Evolutionary conservation across 37 sponge, comb jelly and placozoan species (phyloP).

Genomic region (Halichondria panicea): DNA sequence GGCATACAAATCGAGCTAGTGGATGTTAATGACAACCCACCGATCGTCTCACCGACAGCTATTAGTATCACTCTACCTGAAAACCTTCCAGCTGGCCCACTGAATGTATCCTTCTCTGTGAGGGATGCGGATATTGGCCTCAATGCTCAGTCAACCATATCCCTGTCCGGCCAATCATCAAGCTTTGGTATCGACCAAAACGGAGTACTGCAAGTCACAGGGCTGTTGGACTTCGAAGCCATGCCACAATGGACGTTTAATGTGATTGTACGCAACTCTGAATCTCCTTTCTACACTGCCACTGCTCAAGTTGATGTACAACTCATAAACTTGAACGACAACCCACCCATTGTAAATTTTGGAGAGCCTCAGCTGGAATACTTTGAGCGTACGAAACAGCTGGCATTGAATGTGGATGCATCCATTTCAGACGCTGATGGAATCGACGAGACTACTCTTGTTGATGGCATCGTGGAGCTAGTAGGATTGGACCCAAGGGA

Average conservation of each 20-base stretch:
- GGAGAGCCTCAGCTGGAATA: background rate
- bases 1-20: background rate
- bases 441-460: conserved; percentile 26
- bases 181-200: conserved; percentile 12
- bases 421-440: conserved; percentile 65
- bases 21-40: conserved; percentile 54
- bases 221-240: conserved; percentile 68
- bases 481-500: conserved; percentile 20
- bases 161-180: conserved; percentile 14
- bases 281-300: conserved; percentile 22
- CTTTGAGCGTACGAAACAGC: conserved; percentile 16
- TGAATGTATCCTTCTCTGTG: conserved; percentile 35
- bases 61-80: conserved; percentile 24
- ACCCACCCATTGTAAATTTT: conserved; percentile 61
- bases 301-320: conserved; percentile 31
- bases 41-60: conserved; percentile 5
- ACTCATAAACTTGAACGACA: conserved; percentile 71
- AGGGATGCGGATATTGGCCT: conserved; percentile 40
- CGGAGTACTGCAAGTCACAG: conserved; percentile 31
- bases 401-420: conserved; percentile 31
- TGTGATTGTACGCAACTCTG: conserved; percentile 41
- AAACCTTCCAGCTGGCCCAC: conserved; percentile 15
- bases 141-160: conserved; percentile 22
- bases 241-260: conserved; percentile 11
- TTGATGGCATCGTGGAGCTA: conserved; percentile 46